Evolutionary conservation across 2,113 vertebrate species (phyloP).

Genomic region (Smithornis capensis): DNA sequence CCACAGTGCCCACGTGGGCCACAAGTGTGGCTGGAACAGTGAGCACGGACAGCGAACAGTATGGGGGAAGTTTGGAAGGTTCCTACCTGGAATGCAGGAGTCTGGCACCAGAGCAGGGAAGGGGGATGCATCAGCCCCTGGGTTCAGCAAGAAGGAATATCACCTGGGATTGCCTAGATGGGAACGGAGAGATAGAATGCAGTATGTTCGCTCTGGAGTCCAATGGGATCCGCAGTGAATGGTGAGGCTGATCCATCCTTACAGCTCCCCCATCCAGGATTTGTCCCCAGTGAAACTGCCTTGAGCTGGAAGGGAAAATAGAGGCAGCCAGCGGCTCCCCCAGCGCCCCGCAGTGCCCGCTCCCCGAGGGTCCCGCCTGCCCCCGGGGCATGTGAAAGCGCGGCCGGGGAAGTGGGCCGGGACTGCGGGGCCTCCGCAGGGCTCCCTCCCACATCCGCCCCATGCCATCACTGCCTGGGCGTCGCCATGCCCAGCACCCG

Average conservation of each 20-base stretch:
- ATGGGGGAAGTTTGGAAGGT: neutral
- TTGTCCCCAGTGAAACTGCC: fast-evolving
- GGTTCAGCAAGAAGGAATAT: neutral
- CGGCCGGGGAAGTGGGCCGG: fast-evolving
- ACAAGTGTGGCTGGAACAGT: neutral
- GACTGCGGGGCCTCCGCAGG: neutral
- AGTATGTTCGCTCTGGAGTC: neutral
- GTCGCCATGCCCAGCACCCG: neutral
- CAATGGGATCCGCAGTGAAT: fast-evolving
- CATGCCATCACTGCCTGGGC: neutral
- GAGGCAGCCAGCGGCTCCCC: neutral
- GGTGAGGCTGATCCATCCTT: fast-evolving
- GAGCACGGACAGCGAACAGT: fast-evolving
- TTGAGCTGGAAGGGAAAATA: fast-evolving
- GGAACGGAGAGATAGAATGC: neutral
- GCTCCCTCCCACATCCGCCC: conserved; percentile 33
- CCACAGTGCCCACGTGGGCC: neutral
- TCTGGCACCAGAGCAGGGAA: fast-evolving
- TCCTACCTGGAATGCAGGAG: neutral
- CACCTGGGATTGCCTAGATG: neutral
- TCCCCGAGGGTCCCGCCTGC: neutral
- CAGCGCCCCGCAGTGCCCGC: neutral
- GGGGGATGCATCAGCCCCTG: neutral
- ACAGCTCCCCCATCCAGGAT: neutral
- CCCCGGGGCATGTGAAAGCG: neutral